Evolutionary conservation across 2,888 invertebrate genomes (phyloP), one percentile per base, ranked within the genome.

Genomic region (Hartigia nigra): DNA sequence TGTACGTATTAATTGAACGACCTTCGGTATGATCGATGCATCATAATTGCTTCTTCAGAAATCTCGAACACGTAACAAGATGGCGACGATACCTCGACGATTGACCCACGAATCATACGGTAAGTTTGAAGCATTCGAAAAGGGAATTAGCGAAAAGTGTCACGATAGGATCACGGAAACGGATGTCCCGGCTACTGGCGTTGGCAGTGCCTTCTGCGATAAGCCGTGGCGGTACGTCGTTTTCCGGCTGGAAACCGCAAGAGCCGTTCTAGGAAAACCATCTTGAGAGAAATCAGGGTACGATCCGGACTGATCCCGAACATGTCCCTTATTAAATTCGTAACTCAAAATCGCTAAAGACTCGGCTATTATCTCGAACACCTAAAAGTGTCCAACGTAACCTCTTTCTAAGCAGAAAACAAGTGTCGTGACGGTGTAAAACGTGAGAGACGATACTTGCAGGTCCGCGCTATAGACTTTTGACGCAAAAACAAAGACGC

Each of bases 401-500:
- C 23, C 55, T 55, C 23, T 14, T 0, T 2, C 2, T 2, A 23
- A 23, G 5, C 5, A 55, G 12, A 36, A 36, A 39, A 55, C 14
- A 55, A 4, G 39, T 14, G 14, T 39, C 5, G 4, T 14, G 14
- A 55, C 23, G 55, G 14, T 23, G 9, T 14, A 9, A 14, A 39
- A 39, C 14, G 12, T 14, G 14, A 55, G 23, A 2, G 23, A 55
- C 23, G 9, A 55, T 23, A 55, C 55, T 23, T 2, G 9, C 55
- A 23, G 55, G 23, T 23, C 55, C 55, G 14, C 55, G 23, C 23
- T 14, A 55, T 55, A n/a, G 55, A 23, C 23, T 55, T 55, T 23
- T 55, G 72, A 31, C 75, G 75, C 75, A 75, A 75, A 23, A 75
- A 75, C 75, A 12, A 35, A 34, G 31, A 75, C 31, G 36, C 23